These are phyloP conservation scores for Isoperla grammatica DNA, from an alignment of 2,888 invertebrate genomes.

Conservation along the genomic window DNA sequence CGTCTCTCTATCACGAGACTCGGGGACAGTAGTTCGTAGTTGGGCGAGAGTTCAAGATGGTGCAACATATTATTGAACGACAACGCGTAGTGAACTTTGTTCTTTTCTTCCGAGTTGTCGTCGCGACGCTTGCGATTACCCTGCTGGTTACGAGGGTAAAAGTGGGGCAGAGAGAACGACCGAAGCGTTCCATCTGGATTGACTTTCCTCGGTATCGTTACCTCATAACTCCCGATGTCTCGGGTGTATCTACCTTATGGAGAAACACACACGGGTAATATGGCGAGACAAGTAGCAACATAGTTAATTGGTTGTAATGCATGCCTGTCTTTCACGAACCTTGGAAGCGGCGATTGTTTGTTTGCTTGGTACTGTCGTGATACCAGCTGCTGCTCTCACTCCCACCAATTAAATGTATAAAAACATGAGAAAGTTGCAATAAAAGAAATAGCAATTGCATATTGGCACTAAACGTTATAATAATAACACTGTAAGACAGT, in stretches of 20 bases:
- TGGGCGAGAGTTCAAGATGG: constrained; percentile 48
- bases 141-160: constrained; percentile 22
- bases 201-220: constrained; percentile 47
- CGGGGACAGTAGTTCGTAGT: constrained; percentile 48
- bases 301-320: too few species aligned
- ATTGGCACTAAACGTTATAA: too few species aligned
- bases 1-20: constrained; percentile 31
- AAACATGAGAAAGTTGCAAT: too few species aligned
- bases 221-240: constrained; percentile 44
- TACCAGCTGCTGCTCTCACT: too few species aligned
- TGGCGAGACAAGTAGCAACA: too few species aligned
- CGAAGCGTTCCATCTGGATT: constrained; percentile 45
- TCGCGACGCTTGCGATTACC: neutral
- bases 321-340: too few species aligned
- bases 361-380: too few species aligned
- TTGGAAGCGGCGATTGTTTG: too few species aligned
- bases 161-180: constrained; percentile 46
- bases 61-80: constrained; percentile 40
- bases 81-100: constrained; percentile 37
- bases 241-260: constrained; percentile 46
- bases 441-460: too few species aligned
- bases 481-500: too few species aligned
- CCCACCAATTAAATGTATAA: too few species aligned
- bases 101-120: neutral
- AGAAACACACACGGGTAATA: neutral